Evolutionary conservation across 2,113 vertebrate genomes (phyloP).

Genomic region (Sprattus sprattus): DNA sequence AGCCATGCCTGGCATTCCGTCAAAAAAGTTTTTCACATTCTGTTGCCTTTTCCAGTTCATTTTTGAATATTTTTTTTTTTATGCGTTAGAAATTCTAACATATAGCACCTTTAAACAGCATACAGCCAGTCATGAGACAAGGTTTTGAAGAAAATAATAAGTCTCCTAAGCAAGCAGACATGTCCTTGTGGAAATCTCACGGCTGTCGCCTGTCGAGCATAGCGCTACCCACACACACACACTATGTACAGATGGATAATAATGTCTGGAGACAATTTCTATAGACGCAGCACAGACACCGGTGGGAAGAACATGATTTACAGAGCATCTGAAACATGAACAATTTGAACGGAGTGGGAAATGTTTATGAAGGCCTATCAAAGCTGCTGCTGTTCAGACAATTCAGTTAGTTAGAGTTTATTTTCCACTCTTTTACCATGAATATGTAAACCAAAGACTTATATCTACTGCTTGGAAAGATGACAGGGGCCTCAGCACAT

Average conservation of each 20-base stretch:
- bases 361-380: background rate
- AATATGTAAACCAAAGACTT: no score
- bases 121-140: background rate
- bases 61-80: no score
- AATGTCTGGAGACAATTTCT: background rate
- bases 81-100: no score
- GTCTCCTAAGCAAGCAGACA: conserved; percentile 11
- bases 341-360: background rate
- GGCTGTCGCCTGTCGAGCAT: conserved; percentile 23
- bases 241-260: conserved; percentile 34
- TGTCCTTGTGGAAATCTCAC: conserved; percentile 6
- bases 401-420: background rate
- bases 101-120: no score
- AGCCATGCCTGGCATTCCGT: no score
- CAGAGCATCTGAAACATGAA: background rate
- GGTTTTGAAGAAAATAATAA: background rate
- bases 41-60: no score
- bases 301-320: background rate
- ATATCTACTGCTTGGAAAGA: no score
- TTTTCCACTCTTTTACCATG: background rate
- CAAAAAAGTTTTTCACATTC: no score
- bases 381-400: background rate
- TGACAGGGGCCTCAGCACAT: background rate
- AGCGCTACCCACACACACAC: conserved; percentile 26
- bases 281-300: background rate